phyloP scores from a whole-genome alignment of 1,140 invertebrate genomes.

The Oscheius sp. region DNA sequence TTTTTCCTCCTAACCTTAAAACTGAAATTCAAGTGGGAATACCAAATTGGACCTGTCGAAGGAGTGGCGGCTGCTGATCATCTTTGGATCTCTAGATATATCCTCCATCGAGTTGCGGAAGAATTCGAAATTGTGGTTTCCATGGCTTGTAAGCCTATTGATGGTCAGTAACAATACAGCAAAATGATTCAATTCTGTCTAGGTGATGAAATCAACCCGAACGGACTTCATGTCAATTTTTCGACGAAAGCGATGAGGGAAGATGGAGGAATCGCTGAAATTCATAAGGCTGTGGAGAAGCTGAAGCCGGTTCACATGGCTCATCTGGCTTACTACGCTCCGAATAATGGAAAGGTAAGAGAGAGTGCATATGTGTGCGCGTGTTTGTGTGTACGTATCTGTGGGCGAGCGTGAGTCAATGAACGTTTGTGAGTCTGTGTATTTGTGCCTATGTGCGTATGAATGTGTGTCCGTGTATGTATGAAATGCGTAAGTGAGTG shows the following conservation, averaged over 20 bases:
- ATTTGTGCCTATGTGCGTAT: too few relatives aligned
- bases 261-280: constrained; percentile 71
- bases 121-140: constrained; percentile 81
- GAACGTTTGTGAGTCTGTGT: too few relatives aligned
- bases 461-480: too few relatives aligned
- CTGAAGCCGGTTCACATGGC: constrained; percentile 77
- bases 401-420: too few relatives aligned
- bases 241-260: constrained; percentile 82
- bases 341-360: constrained; percentile 70
- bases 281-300: constrained; percentile 69
- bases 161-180: constrained; percentile 53
- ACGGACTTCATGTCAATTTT: constrained; percentile 83
- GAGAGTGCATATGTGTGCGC: too few relatives aligned
- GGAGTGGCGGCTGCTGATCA: constrained; percentile 81
- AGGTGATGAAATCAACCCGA: constrained; percentile 83
- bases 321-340: constrained; percentile 86
- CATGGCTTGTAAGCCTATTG: constrained; percentile 81
- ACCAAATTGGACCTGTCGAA: constrained; percentile 67
- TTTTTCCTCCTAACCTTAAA: too few relatives aligned
- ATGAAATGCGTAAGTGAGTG: too few relatives aligned
- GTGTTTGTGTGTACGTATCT: too few relatives aligned
- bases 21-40: too few relatives aligned
- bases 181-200: too few relatives aligned
- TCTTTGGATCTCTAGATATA: constrained; percentile 80
- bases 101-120: constrained; percentile 79